These are phyloP conservation scores for Holothuria glaberrima DNA, from an alignment of 35 echinoderm and acorn worm species.

Conservation along the genomic window DNA sequence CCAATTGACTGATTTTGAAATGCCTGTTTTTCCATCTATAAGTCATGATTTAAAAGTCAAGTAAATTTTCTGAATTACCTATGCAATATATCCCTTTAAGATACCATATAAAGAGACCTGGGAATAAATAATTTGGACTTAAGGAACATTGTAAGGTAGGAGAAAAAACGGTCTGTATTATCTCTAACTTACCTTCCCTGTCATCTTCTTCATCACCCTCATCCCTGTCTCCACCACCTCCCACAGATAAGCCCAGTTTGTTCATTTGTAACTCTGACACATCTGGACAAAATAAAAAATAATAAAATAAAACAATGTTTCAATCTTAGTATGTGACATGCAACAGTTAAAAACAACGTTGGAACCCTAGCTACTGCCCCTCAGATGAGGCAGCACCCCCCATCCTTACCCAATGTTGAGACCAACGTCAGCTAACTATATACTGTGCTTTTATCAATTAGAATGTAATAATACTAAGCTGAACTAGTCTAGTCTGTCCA, in stretches of 20 bases:
- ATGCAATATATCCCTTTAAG: too few relatives aligned
- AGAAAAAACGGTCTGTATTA: too few relatives aligned
- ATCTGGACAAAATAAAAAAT: background rate
- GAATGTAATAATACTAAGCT: background rate
- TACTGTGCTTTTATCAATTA: background rate
- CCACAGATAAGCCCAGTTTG: slow-evolving; percentile 15
- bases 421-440: background rate
- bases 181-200: slow-evolving; percentile 76
- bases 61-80: too few relatives aligned
- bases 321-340: background rate
- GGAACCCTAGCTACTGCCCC: background rate
- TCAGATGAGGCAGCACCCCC: background rate
- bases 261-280: background rate
- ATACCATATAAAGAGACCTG: too few relatives aligned
- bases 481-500: too few relatives aligned
- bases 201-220: slow-evolving; percentile 56
- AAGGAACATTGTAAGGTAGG: too few relatives aligned
- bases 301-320: background rate
- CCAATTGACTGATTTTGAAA: too few relatives aligned
- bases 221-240: slow-evolving; percentile 62
- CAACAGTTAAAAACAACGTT: background rate
- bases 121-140: too few relatives aligned
- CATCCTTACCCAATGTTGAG: background rate
- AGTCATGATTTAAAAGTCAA: too few relatives aligned
- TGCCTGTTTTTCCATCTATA: too few relatives aligned